Evolutionary conservation across 2,888 invertebrate genomes (phyloP), one percentile per base, ranked within the genome.

Genomic region (Hecatera dysodea): DNA sequence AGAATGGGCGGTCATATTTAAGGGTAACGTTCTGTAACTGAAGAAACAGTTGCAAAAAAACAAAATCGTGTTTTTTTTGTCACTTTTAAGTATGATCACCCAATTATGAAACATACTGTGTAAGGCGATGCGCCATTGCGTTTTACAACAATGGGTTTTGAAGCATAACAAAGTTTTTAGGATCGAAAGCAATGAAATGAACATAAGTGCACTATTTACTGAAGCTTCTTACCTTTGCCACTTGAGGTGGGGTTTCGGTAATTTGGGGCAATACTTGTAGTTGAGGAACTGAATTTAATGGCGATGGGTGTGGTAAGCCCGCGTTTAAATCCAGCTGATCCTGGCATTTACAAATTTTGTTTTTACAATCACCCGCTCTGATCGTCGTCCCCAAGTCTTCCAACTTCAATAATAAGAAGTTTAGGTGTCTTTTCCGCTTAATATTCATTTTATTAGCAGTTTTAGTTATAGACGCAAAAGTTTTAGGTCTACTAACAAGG

Each of bases 321-420:
- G 29, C 4, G 8, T n/a, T 44, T 42, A 22, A 17, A 27, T 65
- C 56, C 61, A n/a, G 17, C 22, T 59, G 39, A 56, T 78, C 64
- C 53, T 64, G 59, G 39, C 56, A 64, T 8, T 56, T 19, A 72
- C 78, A 64, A 60, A 56, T 12, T 46, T 57, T 57, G 22, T 60
- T 67, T 53, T 55, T 60, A 64, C 67, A 67, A 29, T 39, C 17
- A 22, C 7, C 63, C 24, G 5, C 27, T 15, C 29, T 67, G 33
- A n/a, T 39, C 12, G 57, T 36, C 44, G n/a, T 61, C 33, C 11
- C 42, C 36, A 53, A 17, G 42, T 46, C 60, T 36, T 73, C 64
- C 60, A 64, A 61, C 77, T 77, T 78, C 61, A 73, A 78, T 61
- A 72, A 67, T 27, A 61, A 67, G 56, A 4, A 67, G 46, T 50